Percentiles rank a stretch among this genome's conserved stretches.
Conservation (phyloP, 2,797 vertebrate species). For the Myotis vivesi region DNA sequence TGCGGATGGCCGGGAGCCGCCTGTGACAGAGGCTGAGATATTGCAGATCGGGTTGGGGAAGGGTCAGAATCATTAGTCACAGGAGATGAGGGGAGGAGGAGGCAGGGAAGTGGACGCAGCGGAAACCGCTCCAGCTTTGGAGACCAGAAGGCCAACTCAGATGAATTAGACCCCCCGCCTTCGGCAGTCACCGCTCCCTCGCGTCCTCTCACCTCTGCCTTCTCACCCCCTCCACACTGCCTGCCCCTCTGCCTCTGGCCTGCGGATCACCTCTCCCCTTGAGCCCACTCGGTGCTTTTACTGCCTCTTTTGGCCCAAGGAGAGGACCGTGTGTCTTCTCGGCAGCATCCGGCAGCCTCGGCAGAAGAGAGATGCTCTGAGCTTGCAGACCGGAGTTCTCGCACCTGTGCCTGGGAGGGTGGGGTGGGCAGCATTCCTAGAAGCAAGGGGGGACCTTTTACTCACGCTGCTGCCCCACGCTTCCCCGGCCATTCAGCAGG, state of each 20-base stretch:
- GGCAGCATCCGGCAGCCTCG: accelerated
- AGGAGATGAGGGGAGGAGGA: slow-evolving; percentile 59
- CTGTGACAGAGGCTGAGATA: slow-evolving; percentile 75
- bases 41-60: slow-evolving; percentile 79
- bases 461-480: not conserved
- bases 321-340: no score
- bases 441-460: not conserved
- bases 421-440: not conserved
- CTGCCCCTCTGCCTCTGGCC: not conserved
- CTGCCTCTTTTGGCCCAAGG: no score
- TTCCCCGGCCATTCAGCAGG: slow-evolving; percentile 5
- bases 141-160: not conserved
- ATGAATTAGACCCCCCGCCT: not conserved
- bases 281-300: no score
- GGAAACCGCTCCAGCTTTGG: not conserved
- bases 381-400: not conserved
- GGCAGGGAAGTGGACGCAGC: not conserved
- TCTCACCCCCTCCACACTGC: not conserved
- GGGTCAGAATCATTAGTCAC: slow-evolving; percentile 82
- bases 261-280: not conserved
- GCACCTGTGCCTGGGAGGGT: not conserved
- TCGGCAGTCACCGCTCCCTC: not conserved
- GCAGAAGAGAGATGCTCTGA: not conserved
- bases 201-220: not conserved
- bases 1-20: slow-evolving; percentile 77